A percentile compares a stretch with the other conserved stretches of the same genome.
Conservation (phyloP, 2,113 vertebrate species). For the Cephalopterus ornatus region DNA sequence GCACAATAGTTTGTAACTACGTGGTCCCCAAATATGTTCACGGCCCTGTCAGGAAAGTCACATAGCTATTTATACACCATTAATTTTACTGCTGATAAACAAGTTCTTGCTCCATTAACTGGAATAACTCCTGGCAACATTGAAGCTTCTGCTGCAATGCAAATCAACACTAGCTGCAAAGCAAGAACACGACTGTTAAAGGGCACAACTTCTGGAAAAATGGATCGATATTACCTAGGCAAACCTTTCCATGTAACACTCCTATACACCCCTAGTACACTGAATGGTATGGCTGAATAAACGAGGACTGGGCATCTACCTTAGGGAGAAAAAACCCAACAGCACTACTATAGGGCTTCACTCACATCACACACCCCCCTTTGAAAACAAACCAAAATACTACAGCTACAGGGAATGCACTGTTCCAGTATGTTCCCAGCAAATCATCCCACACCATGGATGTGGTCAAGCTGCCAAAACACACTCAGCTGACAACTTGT, state of each 20-base stretch:
- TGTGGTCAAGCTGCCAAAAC: neutral
- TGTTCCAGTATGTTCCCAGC: neutral
- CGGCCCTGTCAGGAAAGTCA: neutral
- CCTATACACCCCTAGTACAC: neutral
- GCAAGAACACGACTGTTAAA: neutral
- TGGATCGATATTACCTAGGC: accelerated
- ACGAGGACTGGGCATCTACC: neutral
- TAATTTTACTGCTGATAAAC: neutral
- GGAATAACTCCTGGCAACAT: neutral
- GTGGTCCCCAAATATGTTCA: accelerated
- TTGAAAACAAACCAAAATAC: accelerated
- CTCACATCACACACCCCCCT: accelerated
- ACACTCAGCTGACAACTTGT: neutral
- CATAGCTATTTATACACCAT: neutral
- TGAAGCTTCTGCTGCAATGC: neutral
- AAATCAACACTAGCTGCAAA: neutral
- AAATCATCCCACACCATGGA: neutral
- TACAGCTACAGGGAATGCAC: neutral
- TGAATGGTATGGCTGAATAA: neutral
- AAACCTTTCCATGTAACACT: accelerated
- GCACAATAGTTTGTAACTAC: neutral
- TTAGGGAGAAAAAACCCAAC: accelerated
- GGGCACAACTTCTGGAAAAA: neutral
- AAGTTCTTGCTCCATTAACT: neutral
- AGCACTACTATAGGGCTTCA: accelerated